phyloP scores from a whole-genome alignment of 2,888 invertebrate species.

The Hoplodrina ambigua region DNA sequence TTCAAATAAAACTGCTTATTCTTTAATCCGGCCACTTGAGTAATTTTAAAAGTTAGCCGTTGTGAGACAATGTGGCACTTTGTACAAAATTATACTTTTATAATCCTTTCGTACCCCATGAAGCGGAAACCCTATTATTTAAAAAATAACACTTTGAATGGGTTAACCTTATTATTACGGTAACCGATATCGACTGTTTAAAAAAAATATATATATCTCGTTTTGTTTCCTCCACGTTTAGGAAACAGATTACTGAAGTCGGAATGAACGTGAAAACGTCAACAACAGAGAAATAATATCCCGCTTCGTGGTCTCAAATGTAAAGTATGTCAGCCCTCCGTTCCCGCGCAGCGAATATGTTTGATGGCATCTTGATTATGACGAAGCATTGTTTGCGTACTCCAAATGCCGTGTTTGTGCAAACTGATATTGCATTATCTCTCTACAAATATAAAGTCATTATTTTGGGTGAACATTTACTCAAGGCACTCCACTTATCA shows the following conservation, averaged over 20 bases:
- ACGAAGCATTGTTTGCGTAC: constrained; percentile 84
- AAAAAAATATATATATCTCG: neutral
- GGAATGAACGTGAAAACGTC: constrained; percentile 24
- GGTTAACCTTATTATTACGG: neutral
- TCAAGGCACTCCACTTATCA: constrained; percentile 82
- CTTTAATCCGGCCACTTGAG: too few relatives aligned
- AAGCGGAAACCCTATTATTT: neutral
- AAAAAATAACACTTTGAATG: neutral
- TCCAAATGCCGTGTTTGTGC: constrained; percentile 86
- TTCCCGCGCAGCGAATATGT: constrained; percentile 57
- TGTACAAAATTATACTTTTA: too few relatives aligned
- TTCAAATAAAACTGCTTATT: too few relatives aligned
- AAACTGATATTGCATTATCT: constrained; percentile 80
- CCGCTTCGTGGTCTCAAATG: constrained; percentile 30
- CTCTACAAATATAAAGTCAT: constrained; percentile 81
- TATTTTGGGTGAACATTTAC: constrained; percentile 86
- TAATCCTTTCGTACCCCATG: too few relatives aligned
- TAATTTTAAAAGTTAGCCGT: too few relatives aligned
- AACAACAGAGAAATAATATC: constrained; percentile 45
- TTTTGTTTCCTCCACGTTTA: constrained; percentile 10
- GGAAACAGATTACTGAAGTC: constrained; percentile 24
- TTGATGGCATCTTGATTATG: constrained; percentile 82
- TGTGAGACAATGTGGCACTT: too few relatives aligned
- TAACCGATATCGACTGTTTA: neutral
- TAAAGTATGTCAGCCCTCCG: constrained; percentile 58